Evolutionary conservation across 2,113 vertebrate species (phyloP).

Genomic region (Crotalus helleri): DNA sequence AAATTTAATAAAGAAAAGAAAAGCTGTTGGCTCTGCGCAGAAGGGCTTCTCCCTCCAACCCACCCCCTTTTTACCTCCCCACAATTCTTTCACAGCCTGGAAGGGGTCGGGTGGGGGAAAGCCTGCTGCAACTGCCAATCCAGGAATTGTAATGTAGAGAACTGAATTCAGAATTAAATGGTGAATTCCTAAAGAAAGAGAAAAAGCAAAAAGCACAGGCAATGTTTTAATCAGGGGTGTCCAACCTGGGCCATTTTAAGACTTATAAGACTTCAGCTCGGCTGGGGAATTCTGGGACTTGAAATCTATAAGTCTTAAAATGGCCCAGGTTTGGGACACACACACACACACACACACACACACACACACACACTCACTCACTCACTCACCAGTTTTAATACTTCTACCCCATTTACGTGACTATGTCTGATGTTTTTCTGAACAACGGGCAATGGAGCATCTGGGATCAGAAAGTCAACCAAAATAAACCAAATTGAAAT

Average conservation of each 20-base stretch:
- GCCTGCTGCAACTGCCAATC: not conserved
- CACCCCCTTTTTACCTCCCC: too few species aligned
- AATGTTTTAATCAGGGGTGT: too few species aligned
- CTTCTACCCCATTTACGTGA: not conserved
- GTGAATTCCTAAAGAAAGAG: not conserved
- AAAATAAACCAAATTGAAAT: not conserved
- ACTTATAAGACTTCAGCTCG: not conserved
- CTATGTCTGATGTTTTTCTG: not conserved
- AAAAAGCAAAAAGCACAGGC: not conserved
- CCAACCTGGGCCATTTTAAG: too few species aligned
- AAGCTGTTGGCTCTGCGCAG: not conserved
- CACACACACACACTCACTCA: too few species aligned
- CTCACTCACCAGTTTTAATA: too few species aligned
- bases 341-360: too few species aligned
- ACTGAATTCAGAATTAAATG: not conserved
- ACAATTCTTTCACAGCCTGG: not conserved
- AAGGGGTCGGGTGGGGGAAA: not conserved
- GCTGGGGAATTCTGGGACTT: too few species aligned
- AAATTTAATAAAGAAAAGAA: not conserved
- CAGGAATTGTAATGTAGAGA: too few species aligned
- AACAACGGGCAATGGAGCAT: not conserved
- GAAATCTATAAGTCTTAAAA: too few species aligned
- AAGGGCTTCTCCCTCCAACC: not conserved
- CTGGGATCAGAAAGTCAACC: too few species aligned
- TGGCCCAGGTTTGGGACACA: too few species aligned